Base-by-base conservation (phyloP, 2,113 vertebrate genomes). In the Opisthocomus hoazin region DNA sequence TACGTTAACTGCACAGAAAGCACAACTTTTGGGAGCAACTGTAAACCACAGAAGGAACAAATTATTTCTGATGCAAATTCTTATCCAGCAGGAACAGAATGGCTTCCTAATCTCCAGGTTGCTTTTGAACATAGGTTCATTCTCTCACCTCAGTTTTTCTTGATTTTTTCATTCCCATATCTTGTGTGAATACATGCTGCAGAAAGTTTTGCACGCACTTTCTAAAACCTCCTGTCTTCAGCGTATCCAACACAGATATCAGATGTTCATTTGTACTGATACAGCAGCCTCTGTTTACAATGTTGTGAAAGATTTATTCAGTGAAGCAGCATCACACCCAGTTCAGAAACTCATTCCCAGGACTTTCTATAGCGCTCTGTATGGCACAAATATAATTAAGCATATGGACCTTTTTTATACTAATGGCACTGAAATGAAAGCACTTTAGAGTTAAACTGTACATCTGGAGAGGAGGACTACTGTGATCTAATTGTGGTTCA, bases 181-280 rank as follows among this genome's bases (percentile, higher is more conserved):
- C 30, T 60, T 34, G 41, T n/a, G 34, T 6, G 12, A 79, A 76
- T 32, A 61, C 30, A 37, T 0, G 1, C 17, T 76, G 34, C 41
- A 83, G 54, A 51, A 79, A 77, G 41, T 77, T 81, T 65, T 57
- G 80, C 12, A 8, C 5, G 32, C 34, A 8, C 29, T 73, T 76
- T 61, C 53, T 34, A 81, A 78, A 66, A 20, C 15, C 41, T 57
- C 24, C 36, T 26, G 20, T 24, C 30, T 84, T 81, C 66, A 86
- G 53, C 0, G 0, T 15, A 30, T 11, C 32, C 30, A 54, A 36
- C 8, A 21, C 11, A 48, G 53, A 5, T 48, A 51, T 15, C 48
- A 63, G 22, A 64, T 70, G 29, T 32, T 66, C 43, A 34, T 27
- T 19, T 61, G n/a, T 23, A 36, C 23, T 65, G 45, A 58, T 79